A percentile compares a stretch with the other conserved stretches of the same genome.
phyloP scores from a whole-genome alignment of 1,140 invertebrate genomes.

The Homalodisca vitripennis region DNA sequence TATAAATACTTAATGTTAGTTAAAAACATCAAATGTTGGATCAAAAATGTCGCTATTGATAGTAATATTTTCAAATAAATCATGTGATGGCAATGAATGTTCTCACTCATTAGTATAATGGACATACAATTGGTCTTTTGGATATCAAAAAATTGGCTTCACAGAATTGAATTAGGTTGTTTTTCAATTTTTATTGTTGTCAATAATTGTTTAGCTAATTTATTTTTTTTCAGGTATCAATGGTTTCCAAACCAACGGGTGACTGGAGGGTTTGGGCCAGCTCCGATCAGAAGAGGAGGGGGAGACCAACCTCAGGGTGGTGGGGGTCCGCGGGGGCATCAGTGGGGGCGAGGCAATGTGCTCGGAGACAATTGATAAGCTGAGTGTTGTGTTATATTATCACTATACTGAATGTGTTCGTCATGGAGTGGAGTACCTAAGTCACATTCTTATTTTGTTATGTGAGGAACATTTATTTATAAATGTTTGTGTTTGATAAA shows the following conservation, averaged over 20 bases:
- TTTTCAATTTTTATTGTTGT: too few relatives aligned
- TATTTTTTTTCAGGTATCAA: constrained; percentile 54
- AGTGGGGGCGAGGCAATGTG: constrained; percentile 70
- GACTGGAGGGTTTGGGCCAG: constrained; percentile 64
- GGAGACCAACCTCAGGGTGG: constrained; percentile 48
- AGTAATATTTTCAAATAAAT: too few relatives aligned
- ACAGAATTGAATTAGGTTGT: too few relatives aligned
- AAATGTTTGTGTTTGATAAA: too few relatives aligned
- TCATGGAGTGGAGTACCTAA: neutral
- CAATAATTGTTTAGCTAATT: constrained; percentile 14
- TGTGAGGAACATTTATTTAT: too few relatives aligned
- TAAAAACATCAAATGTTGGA: too few relatives aligned
- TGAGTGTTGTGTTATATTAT: neutral
- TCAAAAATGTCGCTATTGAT: too few relatives aligned
- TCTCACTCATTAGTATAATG: too few relatives aligned
- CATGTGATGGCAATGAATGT: too few relatives aligned
- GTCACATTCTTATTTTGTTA: neutral
- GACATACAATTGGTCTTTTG: too few relatives aligned
- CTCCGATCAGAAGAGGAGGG: constrained; percentile 49
- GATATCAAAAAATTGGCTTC: too few relatives aligned
- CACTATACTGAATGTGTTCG: neutral
- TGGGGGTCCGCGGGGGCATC: constrained; percentile 55
- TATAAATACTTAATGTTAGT: too few relatives aligned
- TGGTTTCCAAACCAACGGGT: constrained; percentile 67
- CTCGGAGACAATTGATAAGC: constrained; percentile 50